A percentile compares a stretch with the other conserved stretches of the same genome.
Evolutionary conservation across 2,797 vertebrate genomes (phyloP).

Genomic region (Spondyliosoma cantharus): DNA sequence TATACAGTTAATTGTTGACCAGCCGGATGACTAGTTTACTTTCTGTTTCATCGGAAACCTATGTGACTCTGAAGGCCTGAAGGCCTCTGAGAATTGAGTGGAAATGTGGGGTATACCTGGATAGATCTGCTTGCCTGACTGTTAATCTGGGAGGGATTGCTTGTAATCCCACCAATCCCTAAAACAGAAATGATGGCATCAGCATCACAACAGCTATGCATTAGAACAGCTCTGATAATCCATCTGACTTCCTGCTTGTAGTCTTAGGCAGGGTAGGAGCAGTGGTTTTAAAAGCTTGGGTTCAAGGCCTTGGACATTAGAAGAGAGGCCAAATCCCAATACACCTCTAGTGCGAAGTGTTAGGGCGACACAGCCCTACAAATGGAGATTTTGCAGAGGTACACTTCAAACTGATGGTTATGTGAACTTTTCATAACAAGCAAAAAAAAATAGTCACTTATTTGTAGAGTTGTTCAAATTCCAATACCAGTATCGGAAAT

Average conservation of each 20-base stretch:
- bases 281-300: background rate
- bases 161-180: conserved; percentile 72
- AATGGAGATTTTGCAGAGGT: no score
- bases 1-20: background rate
- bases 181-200: conserved; percentile 63
- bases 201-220: conserved; percentile 46
- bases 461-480: no score
- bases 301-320: background rate
- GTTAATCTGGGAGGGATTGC: conserved; percentile 71
- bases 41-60: conserved; percentile 3
- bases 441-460: no score
- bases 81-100: conserved; percentile 3
- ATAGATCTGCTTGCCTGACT: conserved; percentile 31
- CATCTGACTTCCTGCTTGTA: conserved; percentile 26
- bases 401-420: no score
- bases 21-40: background rate
- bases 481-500: no score
- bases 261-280: background rate
- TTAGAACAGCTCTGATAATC: conserved; percentile 65
- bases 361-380: no score
- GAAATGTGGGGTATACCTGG: conserved; percentile 43
- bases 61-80: conserved; percentile 9
- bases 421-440: no score
- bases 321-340: no score
- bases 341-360: no score